Conservation (phyloP, 2,113 vertebrate species). For the Dendrocopos noguchii region DNA sequence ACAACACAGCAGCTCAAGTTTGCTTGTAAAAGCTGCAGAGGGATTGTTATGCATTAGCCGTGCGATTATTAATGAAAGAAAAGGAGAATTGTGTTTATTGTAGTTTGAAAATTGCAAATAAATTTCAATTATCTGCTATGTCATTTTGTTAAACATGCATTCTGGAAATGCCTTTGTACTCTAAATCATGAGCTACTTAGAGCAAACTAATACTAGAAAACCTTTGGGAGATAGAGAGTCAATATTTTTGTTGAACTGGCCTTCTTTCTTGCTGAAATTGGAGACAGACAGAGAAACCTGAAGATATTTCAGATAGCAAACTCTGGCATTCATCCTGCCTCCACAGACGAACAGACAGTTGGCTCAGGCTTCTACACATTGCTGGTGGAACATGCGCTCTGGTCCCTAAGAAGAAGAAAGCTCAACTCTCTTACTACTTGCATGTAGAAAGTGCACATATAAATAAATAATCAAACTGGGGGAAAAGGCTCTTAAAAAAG, state of each 20-base stretch:
- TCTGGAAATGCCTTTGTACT: conserved; percentile 83
- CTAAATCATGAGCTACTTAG: conserved; percentile 84
- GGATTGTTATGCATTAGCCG: conserved; percentile 89
- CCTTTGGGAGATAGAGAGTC: conserved; percentile 75
- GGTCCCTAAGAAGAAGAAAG: not conserved
- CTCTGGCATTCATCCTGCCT: not conserved
- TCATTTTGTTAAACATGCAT: conserved; percentile 88
- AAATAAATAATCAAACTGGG: not conserved
- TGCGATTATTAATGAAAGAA: conserved; percentile 91
- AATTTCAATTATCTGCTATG: conserved; percentile 95
- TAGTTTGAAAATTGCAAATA: conserved; percentile 93
- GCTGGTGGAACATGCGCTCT: not conserved
- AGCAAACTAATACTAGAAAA: conserved; percentile 78
- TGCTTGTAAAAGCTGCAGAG: conserved; percentile 89
- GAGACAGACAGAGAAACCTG: conserved; percentile 53
- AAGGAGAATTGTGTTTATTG: conserved; percentile 92
- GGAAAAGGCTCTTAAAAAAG: not conserved
- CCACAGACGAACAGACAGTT: not conserved
- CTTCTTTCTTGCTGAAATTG: conserved; percentile 48
- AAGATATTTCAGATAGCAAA: conserved; percentile 18
- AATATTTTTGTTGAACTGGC: conserved; percentile 70
- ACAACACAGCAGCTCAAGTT: conserved; percentile 88
- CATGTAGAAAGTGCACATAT: not conserved
- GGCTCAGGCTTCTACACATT: not conserved
- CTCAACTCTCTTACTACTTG: not conserved